Percentiles rank a stretch among this genome's conserved stretches.
Conservation (phyloP, 2,113 vertebrate species). For the Trinectes maculatus region DNA sequence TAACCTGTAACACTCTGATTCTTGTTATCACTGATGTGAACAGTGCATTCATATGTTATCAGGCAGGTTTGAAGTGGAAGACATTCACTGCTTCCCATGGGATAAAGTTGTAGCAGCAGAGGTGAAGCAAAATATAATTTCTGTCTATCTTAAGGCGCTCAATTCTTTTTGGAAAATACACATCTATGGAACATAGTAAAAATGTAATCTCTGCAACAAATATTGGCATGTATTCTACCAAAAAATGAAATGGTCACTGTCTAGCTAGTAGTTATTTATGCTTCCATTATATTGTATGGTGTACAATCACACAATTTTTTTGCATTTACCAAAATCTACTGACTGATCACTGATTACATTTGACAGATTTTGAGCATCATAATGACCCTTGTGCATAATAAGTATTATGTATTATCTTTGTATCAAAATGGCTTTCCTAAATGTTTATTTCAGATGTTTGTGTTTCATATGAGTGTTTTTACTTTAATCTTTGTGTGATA, state of each 20-base stretch:
- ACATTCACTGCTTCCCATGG: background rate
- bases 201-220: background rate
- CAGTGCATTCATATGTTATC: slow-evolving; percentile 2
- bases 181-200: background rate
- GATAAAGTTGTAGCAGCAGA: background rate
- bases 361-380: too few species aligned
- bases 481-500: background rate
- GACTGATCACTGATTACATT: background rate
- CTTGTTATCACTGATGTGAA: background rate
- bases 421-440: background rate
- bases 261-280: background rate
- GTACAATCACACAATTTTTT: too few species aligned
- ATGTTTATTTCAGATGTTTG: background rate
- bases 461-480: background rate
- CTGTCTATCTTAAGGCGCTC: background rate
- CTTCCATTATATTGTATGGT: background rate
- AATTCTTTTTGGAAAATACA: background rate
- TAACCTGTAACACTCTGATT: slow-evolving; percentile 29
- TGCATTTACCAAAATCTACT: background rate
- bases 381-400: background rate
- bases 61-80: slow-evolving; percentile 1
- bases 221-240: background rate
- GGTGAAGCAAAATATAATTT: background rate
- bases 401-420: background rate
- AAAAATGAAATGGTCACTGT: background rate